phyloP scores from a whole-genome alignment of 2,113 vertebrate species.

The Buteo buteo region DNA sequence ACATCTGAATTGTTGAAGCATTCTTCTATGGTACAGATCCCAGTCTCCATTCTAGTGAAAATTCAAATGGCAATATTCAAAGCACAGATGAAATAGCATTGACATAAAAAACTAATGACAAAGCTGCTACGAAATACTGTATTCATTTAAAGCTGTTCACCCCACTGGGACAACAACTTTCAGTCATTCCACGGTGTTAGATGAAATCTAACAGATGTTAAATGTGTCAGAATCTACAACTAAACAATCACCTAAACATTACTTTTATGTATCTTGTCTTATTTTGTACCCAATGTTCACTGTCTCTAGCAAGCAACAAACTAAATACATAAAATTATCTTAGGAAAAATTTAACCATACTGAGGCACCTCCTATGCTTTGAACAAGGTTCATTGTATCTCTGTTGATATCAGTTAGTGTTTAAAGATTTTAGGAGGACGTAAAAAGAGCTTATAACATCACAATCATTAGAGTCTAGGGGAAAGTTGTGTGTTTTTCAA shows the following conservation, averaged over 20 bases:
- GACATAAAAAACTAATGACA: background rate
- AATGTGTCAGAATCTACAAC: background rate
- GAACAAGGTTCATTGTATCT: background rate
- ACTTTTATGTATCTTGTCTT: background rate
- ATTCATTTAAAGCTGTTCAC: background rate
- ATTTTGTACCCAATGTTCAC: background rate
- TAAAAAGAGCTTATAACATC: constrained; percentile 14
- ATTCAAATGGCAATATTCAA: background rate
- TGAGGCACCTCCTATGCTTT: background rate
- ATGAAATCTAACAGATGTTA: background rate
- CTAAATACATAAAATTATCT: background rate
- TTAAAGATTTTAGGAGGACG: constrained; percentile 2
- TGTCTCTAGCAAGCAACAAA: background rate
- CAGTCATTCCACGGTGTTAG: background rate
- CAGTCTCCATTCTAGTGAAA: background rate
- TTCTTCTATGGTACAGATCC: background rate
- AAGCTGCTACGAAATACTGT: background rate
- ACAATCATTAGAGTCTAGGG: background rate
- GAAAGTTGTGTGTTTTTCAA: constrained; percentile 12
- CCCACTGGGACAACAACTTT: background rate
- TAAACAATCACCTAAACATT: background rate
- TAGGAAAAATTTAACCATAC: background rate
- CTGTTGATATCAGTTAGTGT: background rate
- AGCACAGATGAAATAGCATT: background rate
- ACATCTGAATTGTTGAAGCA: background rate